Percentiles rank a stretch among this genome's conserved stretches.
phyloP scores from a whole-genome alignment of 2,888 invertebrate genomes.

The Unio delphinus region DNA sequence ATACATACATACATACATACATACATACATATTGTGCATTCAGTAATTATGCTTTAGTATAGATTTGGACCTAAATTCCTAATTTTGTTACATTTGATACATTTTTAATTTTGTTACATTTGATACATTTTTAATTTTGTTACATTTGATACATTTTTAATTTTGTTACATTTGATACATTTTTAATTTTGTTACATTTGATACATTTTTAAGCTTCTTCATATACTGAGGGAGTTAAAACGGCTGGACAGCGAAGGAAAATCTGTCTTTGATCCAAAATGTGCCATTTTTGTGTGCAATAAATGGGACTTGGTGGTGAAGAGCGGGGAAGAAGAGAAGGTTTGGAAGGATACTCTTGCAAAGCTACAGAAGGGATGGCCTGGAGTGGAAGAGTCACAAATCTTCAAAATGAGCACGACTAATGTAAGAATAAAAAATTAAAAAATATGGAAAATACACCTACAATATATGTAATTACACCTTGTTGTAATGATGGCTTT shows the following conservation, averaged over 20 bases:
- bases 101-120: slow-evolving; percentile 9
- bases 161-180: not conserved
- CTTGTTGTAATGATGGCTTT: no score
- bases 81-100: not conserved
- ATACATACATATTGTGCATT: not conserved
- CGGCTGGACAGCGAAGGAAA: slow-evolving; percentile 23
- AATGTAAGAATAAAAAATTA: slow-evolving; percentile 29
- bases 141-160: slow-evolving; percentile 7
- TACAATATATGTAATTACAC: no score
- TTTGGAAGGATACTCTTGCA: slow-evolving; percentile 37
- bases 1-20: no score
- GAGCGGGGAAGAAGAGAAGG: slow-evolving; percentile 30
- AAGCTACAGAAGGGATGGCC: slow-evolving; percentile 41
- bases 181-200: not conserved
- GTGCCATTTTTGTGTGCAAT: slow-evolving; percentile 65
- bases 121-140: slow-evolving; percentile 11
- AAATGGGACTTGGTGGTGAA: slow-evolving; percentile 60
- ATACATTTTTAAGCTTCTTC: slow-evolving; percentile 17
- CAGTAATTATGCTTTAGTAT: not conserved
- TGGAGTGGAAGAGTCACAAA: slow-evolving; percentile 22
- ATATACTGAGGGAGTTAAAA: slow-evolving; percentile 16
- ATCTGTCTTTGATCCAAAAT: slow-evolving; percentile 47
- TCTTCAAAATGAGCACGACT: slow-evolving; percentile 43
- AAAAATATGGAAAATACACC: no score
- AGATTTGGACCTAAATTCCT: not conserved